Percentiles rank a stretch among this genome's conserved stretches.
phyloP scores from a whole-genome alignment of 1,140 invertebrate genomes.

The Chlorops oryzae region DNA sequence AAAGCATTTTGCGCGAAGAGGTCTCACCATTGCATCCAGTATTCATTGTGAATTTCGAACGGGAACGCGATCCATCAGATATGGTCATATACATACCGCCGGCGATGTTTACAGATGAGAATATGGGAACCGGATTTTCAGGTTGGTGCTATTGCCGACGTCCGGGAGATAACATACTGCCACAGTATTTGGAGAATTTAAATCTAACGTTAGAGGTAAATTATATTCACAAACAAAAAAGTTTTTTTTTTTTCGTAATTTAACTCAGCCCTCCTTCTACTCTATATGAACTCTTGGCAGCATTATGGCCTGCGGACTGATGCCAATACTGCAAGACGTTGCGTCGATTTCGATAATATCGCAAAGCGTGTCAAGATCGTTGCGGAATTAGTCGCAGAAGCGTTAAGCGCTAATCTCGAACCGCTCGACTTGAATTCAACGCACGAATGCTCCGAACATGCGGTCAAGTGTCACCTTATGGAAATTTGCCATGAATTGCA shows the following conservation, averaged over 20 bases:
- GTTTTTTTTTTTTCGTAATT: constrained; percentile 3
- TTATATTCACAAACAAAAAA: no score
- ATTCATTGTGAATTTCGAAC: constrained; percentile 37
- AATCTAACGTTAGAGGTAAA: constrained; percentile 31
- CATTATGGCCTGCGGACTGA: neutral
- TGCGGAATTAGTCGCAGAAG: constrained; percentile 28
- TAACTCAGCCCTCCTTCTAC: neutral
- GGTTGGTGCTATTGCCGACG: constrained; percentile 34
- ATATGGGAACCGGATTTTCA: constrained; percentile 1
- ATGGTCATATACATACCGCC: constrained; percentile 24
- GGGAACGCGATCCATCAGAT: constrained; percentile 5
- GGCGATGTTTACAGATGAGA: constrained; percentile 2
- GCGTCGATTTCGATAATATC: constrained; percentile 38
- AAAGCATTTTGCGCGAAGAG: constrained; percentile 26
- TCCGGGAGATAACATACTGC: constrained; percentile 26
- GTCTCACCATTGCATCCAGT: constrained; percentile 33
- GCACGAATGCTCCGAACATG: constrained; percentile 46
- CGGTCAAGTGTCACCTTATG: constrained; percentile 47
- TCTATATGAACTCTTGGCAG: neutral
- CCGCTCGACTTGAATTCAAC: constrained; percentile 31
- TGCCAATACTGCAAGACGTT: constrained; percentile 8
- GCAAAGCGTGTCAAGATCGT: constrained; percentile 30
- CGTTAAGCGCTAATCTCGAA: constrained; percentile 25
- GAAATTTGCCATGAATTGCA: constrained; percentile 34
- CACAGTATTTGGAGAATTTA: constrained; percentile 24